Percentiles rank a stretch among this genome's conserved stretches.
Conservation (phyloP, 2,888 invertebrate genomes). For the Epirrita christyi region DNA sequence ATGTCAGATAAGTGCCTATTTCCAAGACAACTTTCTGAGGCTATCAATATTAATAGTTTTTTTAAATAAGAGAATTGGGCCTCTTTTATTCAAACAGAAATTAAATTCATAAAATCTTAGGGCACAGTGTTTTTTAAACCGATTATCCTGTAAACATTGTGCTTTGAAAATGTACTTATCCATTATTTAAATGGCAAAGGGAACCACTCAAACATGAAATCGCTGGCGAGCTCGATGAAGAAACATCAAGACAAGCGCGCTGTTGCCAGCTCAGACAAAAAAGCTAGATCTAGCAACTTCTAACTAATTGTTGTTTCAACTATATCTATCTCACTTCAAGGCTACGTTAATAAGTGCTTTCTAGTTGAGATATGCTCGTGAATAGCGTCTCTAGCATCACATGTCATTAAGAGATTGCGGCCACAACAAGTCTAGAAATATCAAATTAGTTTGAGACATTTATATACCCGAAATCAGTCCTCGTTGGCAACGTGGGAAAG, state of each 20-base stretch:
- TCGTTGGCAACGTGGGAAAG: too few species aligned
- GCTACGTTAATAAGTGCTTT: too few species aligned
- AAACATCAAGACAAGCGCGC: slow-evolving; percentile 51
- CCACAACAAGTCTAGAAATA: too few species aligned
- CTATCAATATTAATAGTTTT: too few species aligned
- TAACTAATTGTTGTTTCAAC: too few species aligned
- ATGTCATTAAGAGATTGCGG: too few species aligned
- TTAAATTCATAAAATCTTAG: slow-evolving; percentile 14
- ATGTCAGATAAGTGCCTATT: background rate
- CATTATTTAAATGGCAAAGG: slow-evolving; percentile 60
- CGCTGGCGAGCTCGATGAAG: slow-evolving; percentile 49
- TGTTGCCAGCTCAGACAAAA: slow-evolving; percentile 18
- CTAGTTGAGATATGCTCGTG: too few species aligned
- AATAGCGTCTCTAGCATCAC: too few species aligned
- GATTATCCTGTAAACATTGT: slow-evolving; percentile 38
- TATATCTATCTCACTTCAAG: too few species aligned
- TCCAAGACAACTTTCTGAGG: background rate
- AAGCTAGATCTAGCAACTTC: slow-evolving; percentile 10
- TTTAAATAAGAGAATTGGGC: background rate
- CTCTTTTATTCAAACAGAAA: too few species aligned
- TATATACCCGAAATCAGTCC: too few species aligned
- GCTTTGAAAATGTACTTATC: slow-evolving; percentile 49
- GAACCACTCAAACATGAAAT: slow-evolving; percentile 55
- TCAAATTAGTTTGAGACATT: too few species aligned
- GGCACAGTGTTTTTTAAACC: slow-evolving; percentile 28